Evolutionary conservation across 2,888 invertebrate genomes (phyloP).

Genomic region (Microchrysa polita): DNA sequence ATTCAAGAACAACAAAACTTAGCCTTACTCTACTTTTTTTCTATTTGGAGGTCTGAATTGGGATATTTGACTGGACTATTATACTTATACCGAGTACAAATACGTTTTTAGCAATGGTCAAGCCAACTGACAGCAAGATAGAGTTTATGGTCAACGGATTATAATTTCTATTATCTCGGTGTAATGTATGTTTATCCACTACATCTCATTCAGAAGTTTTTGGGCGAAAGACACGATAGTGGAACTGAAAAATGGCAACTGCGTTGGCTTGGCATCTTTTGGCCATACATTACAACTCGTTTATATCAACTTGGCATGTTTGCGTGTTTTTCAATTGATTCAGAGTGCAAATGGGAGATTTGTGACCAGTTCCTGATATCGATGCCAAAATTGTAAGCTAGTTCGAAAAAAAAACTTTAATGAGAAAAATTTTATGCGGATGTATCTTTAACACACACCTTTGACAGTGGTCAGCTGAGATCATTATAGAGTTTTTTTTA

Average conservation of each 20-base stretch:
- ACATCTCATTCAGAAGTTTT: not conserved
- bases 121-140: not conserved
- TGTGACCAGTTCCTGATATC: constrained; percentile 4
- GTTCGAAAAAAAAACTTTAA: not conserved
- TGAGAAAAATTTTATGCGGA: not conserved
- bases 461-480: not conserved
- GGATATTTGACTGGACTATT: no score
- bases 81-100: no score
- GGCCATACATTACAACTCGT: not conserved
- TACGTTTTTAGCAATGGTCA: no score
- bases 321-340: not conserved
- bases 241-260: not conserved
- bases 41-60: no score
- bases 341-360: not conserved
- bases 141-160: constrained; percentile 18
- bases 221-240: not conserved
- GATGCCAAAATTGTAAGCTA: constrained; percentile 3
- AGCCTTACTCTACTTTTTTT: no score
- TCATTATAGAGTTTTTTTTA: no score
- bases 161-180: not conserved
- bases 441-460: not conserved
- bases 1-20: no score
- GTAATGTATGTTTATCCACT: not conserved
- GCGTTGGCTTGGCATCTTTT: not conserved
- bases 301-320: not conserved